These are phyloP conservation scores for Pangasius mekongensis DNA, from an alignment of 2,797 vertebrate species.

Conservation along the genomic window DNA sequence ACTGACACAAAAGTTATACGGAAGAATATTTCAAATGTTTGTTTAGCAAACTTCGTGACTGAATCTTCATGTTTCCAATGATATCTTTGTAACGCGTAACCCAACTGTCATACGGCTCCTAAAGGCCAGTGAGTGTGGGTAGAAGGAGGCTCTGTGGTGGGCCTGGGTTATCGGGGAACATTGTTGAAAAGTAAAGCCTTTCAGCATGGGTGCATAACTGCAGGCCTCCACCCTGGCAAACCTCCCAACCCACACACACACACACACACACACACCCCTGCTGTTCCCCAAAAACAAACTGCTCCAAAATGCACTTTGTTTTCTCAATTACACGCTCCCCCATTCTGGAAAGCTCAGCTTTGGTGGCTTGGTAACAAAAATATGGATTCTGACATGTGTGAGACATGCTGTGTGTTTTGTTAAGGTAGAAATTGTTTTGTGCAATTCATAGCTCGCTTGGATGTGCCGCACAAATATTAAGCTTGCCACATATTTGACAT, in stretches of 20 bases:
- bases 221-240: conserved; percentile 51
- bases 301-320: conserved; percentile 74
- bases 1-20: background rate
- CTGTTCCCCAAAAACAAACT: conserved; percentile 74
- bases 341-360: conserved; percentile 69
- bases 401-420: conserved; percentile 61
- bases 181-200: conserved; percentile 32
- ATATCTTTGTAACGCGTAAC: background rate
- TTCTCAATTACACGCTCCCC: conserved; percentile 69
- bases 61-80: background rate
- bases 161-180: conserved; percentile 49
- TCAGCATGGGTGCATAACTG: conserved; percentile 43
- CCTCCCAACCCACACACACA: conserved; percentile 52
- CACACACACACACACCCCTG: conserved; percentile 54
- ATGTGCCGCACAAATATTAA: background rate
- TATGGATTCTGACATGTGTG: conserved; percentile 52
- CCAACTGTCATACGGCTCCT: background rate
- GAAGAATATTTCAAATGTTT: background rate
- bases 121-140: background rate
- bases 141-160: conserved; percentile 40
- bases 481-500: conserved; percentile 9
- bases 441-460: background rate
- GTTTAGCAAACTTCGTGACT: background rate
- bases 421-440: conserved; percentile 17
- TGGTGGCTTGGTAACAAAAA: conserved; percentile 68